These are phyloP conservation scores for Grammomys surdaster DNA, from an alignment of 2,113 vertebrate species.

Conservation along the genomic window DNA sequence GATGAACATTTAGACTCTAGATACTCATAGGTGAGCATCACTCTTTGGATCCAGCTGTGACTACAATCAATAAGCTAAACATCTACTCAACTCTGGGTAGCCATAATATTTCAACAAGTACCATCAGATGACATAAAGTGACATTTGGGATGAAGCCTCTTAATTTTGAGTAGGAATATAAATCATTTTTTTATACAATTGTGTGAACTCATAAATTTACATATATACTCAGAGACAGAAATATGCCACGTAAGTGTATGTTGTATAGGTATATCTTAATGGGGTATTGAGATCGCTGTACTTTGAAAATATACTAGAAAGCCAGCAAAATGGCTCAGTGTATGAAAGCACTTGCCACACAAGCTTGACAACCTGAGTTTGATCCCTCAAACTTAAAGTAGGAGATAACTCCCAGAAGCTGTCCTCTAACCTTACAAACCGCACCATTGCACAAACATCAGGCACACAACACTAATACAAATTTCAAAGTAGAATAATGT, in stretches of 20 bases:
- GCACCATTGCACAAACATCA: background rate
- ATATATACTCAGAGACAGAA: background rate
- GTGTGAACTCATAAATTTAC: background rate
- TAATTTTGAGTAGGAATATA: background rate
- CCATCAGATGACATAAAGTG: background rate
- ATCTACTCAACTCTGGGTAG: background rate
- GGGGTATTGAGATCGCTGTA: background rate
- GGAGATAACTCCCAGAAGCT: background rate
- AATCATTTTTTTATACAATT: background rate
- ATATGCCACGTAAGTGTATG: background rate
- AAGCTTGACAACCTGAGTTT: background rate
- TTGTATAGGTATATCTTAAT: background rate
- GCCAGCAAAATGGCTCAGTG: background rate
- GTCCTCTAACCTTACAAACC: background rate
- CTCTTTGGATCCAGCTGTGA: slow-evolving; percentile 10
- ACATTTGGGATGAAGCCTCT: background rate
- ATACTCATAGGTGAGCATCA: slow-evolving; percentile 2
- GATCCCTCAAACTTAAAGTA: background rate
- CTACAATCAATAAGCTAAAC: background rate
- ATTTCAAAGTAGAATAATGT: background rate
- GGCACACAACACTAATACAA: background rate
- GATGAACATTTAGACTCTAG: background rate
- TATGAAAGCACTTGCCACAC: background rate
- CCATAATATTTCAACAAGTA: background rate
- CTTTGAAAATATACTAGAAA: background rate